phyloP scores from a whole-genome alignment of 2,888 invertebrate species.

The Celastrina argiolus region DNA sequence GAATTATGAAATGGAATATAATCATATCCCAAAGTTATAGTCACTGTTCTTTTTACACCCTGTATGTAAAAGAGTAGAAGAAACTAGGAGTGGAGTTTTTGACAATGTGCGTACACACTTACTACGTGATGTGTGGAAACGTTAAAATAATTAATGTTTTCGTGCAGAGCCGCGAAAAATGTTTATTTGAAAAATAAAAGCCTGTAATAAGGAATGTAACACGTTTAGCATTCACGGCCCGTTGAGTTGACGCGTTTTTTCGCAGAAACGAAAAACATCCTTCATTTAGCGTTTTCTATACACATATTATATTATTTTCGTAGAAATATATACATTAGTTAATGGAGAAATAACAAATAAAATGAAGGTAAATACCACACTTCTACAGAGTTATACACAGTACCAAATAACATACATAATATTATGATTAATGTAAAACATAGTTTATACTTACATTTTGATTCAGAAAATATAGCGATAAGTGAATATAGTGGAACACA shows the following conservation, averaged over 20 bases:
- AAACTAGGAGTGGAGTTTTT: not conserved
- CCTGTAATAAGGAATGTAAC: not conserved
- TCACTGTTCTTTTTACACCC: too few relatives aligned
- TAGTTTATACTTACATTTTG: too few relatives aligned
- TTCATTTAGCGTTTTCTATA: not conserved
- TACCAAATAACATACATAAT: too few relatives aligned
- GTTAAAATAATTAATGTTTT: conserved; percentile 11
- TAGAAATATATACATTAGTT: not conserved
- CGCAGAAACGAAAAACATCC: not conserved
- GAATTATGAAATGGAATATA: too few relatives aligned
- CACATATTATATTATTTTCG: not conserved
- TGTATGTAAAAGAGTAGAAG: not conserved
- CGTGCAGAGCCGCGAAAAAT: conserved; percentile 7
- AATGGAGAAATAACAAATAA: not conserved
- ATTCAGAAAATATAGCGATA: too few relatives aligned
- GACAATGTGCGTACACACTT: not conserved
- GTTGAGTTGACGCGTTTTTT: conserved; percentile 9
- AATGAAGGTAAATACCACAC: not conserved
- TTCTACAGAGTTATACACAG: not conserved
- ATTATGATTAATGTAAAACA: too few relatives aligned
- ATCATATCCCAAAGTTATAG: too few relatives aligned
- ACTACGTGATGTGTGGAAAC: conserved; percentile 10
- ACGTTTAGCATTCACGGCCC: conserved; percentile 4
- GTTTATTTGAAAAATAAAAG: not conserved
- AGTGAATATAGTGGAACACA: too few relatives aligned